These are phyloP conservation scores for Cebus imitator DNA, from an alignment of 2,113 vertebrate genomes.

Conservation along the genomic window DNA sequence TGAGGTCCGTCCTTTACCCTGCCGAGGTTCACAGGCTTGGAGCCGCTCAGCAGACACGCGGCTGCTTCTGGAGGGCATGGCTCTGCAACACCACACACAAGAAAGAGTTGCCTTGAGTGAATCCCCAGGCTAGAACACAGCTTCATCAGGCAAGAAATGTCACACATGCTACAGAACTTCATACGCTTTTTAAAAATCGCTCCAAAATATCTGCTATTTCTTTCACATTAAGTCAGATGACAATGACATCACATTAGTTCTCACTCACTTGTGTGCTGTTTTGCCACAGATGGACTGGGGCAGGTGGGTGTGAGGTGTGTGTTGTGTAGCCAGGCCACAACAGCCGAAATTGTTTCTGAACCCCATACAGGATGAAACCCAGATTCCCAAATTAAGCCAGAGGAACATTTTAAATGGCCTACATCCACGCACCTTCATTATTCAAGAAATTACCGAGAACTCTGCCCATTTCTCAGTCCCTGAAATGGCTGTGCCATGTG, in stretches of 20 bases:
- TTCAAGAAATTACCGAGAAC: background rate
- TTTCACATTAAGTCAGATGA: accelerated
- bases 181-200: accelerated
- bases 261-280: background rate
- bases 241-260: accelerated
- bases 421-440: accelerated
- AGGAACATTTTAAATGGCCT: background rate
- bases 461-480: background rate
- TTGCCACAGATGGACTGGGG: background rate
- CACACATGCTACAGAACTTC: accelerated
- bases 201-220: background rate
- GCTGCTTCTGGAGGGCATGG: constrained; percentile 90
- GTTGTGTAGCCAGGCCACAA: too few relatives aligned
- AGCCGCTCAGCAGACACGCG: constrained; percentile 85
- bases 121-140: accelerated
- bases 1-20: constrained; percentile 85
- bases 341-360: background rate
- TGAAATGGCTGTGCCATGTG: background rate
- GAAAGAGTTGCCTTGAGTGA: accelerated
- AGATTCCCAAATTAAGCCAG: background rate
- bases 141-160: accelerated
- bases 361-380: accelerated
- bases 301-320: accelerated
- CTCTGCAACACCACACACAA: constrained; percentile 63
- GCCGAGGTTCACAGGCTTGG: constrained; percentile 89